phyloP scores from a whole-genome alignment of 1,140 invertebrate genomes.

The Conus ventricosus region DNA sequence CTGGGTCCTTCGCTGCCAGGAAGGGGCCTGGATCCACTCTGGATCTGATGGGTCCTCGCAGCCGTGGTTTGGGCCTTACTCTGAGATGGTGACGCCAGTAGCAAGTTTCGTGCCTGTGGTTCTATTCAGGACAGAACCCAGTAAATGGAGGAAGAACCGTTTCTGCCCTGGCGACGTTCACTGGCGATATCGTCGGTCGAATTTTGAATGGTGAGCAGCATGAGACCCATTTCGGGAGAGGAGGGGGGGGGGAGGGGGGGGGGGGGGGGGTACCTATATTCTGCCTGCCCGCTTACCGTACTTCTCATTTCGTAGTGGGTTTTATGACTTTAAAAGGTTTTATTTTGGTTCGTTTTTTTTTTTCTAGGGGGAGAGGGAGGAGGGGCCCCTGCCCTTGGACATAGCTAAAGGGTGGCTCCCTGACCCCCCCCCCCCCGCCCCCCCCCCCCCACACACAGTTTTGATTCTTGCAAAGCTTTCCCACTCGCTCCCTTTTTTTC shows the following conservation, averaged over 20 bases:
- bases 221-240: not conserved
- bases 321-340: too few relatives aligned
- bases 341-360: not conserved
- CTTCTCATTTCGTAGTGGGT: not conserved
- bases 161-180: conserved; percentile 47
- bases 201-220: conserved; percentile 84
- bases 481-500: too few relatives aligned
- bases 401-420: too few relatives aligned
- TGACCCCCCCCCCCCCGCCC: too few relatives aligned
- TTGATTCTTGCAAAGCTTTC: too few relatives aligned
- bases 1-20: conserved; percentile 71
- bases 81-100: conserved; percentile 83
- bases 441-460: too few relatives aligned
- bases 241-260: not conserved
- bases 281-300: too few relatives aligned
- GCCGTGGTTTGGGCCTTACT: too few relatives aligned
- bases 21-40: conserved; percentile 88
- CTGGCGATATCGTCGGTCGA: conserved; percentile 89
- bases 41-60: conserved; percentile 85
- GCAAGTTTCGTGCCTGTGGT: conserved; percentile 73
- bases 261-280: too few relatives aligned
- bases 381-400: too few relatives aligned
- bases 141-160: conserved; percentile 30
- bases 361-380: too few relatives aligned
- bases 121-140: conserved; percentile 70